Conservation (phyloP, 2,113 vertebrate genomes). For the Gymnorhina tibicen region DNA sequence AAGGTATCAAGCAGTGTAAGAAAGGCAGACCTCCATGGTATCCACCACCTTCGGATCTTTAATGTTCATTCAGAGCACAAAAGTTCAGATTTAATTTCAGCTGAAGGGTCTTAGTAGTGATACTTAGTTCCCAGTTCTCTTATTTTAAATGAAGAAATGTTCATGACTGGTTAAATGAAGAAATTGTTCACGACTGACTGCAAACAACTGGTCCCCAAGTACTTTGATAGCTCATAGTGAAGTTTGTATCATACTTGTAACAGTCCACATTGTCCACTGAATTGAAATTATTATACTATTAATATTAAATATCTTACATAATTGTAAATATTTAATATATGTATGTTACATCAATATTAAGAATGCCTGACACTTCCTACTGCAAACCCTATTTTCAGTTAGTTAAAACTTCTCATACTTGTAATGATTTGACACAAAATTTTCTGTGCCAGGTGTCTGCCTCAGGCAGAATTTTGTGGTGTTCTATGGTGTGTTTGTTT, state of each 20-base stretch:
- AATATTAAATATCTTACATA: background rate
- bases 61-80: background rate
- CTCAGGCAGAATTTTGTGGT: slow-evolving; percentile 42
- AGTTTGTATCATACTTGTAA: background rate
- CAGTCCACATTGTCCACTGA: background rate
- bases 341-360: background rate
- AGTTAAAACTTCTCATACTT: background rate
- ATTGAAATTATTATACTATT: background rate
- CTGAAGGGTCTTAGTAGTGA: background rate
- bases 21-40: background rate
- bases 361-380: background rate
- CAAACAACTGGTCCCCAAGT: background rate
- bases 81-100: background rate
- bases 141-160: background rate
- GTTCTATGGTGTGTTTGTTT: background rate
- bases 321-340: background rate
- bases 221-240: background rate
- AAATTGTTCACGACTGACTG: background rate
- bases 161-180: background rate
- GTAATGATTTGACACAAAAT: slow-evolving; percentile 1
- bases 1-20: background rate
- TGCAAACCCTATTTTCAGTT: slow-evolving; percentile 6
- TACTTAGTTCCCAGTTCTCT: background rate
- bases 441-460: slow-evolving; percentile 22
- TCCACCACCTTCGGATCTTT: background rate